Conservation (phyloP, 2,113 vertebrate genomes). For the Carettochelys insculpta region DNA sequence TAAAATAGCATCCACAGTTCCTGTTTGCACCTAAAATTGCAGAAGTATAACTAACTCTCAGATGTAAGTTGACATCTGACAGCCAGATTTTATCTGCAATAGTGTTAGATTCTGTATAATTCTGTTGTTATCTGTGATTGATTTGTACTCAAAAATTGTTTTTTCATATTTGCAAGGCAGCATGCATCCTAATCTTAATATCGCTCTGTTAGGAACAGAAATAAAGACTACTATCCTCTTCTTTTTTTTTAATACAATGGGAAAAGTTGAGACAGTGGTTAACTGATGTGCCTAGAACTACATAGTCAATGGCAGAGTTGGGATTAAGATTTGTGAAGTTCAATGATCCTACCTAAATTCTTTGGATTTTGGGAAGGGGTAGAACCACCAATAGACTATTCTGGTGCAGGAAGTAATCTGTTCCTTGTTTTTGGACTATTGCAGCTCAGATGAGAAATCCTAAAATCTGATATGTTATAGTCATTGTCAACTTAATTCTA, state of each 20-base stretch:
- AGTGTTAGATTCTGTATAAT: background rate
- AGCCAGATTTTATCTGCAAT: background rate
- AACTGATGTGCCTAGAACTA: background rate
- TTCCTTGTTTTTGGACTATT: background rate
- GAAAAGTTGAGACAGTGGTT: background rate
- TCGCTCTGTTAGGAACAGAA: background rate
- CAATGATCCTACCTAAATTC: background rate
- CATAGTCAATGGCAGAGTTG: background rate
- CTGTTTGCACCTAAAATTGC: background rate
- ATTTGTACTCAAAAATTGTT: background rate
- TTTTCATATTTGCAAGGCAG: background rate
- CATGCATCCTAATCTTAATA: background rate
- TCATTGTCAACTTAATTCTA: background rate
- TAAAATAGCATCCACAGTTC: background rate
- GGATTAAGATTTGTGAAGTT: background rate
- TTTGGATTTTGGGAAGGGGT: background rate
- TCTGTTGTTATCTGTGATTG: background rate
- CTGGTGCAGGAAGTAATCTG: background rate
- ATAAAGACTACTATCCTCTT: background rate
- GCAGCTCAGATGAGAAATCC: background rate
- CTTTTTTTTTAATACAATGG: too few relatives aligned
- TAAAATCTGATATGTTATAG: background rate
- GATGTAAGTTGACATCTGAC: background rate
- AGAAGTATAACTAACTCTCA: background rate
- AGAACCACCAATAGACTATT: background rate